Conservation (phyloP, 1,140 invertebrate genomes). For the Eriocheir sinensis region DNA sequence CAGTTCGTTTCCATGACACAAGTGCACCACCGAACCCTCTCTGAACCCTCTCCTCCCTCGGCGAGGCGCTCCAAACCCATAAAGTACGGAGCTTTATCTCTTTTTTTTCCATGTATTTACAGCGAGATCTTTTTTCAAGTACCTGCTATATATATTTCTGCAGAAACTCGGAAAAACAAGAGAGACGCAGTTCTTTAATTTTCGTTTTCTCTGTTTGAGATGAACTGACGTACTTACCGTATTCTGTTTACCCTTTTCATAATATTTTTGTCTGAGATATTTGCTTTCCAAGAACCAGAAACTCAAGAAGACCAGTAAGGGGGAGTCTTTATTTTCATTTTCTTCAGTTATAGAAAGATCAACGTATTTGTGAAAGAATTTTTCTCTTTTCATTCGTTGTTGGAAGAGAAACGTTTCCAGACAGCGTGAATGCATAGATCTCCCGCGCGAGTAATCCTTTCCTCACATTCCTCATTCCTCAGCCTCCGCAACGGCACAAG, state of each 20-base stretch:
- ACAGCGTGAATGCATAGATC: background rate
- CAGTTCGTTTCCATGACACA: background rate
- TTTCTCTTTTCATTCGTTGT: background rate
- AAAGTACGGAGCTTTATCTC: background rate
- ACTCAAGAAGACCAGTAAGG: background rate
- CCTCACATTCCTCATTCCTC: background rate
- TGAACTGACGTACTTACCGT: no score
- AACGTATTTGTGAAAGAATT: background rate
- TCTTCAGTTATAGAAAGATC: no score
- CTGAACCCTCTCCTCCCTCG: no score
- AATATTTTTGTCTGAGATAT: no score
- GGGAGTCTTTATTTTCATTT: no score
- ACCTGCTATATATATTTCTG: no score
- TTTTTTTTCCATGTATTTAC: no score
- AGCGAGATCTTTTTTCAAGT: no score
- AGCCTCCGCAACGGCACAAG: background rate
- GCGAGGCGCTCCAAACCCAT: background rate
- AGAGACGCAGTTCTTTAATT: no score
- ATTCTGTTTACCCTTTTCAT: no score
- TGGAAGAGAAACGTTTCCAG: background rate
- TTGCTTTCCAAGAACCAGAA: background rate
- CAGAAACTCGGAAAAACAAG: no score
- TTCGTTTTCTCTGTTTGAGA: no score
- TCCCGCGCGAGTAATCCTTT: background rate
- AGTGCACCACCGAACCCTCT: background rate